Evolutionary conservation across 2,888 invertebrate genomes (phyloP).

Genomic region (Nematopogon swammerdamellus): DNA sequence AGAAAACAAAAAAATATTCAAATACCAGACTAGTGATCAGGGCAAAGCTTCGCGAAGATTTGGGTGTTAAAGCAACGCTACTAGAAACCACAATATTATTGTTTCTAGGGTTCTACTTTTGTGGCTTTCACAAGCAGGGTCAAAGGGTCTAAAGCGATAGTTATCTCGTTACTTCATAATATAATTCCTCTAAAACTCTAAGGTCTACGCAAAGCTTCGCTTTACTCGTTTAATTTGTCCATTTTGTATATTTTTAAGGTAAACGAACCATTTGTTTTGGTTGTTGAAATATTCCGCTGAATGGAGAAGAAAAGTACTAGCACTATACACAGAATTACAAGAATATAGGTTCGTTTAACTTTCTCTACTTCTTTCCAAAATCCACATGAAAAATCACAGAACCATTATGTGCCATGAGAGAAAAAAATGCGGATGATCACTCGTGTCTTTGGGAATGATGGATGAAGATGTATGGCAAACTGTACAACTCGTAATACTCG

Average conservation of each 20-base stretch:
- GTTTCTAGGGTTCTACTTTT: background rate
- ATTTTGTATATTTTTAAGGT: background rate
- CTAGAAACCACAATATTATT: constrained; percentile 12
- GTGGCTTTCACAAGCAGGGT: constrained; percentile 1
- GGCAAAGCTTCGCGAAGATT: constrained; percentile 36
- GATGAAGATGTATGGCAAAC: background rate
- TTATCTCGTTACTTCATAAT: background rate
- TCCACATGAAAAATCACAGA: background rate
- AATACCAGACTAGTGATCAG: constrained; percentile 9
- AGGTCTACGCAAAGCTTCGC: constrained; percentile 42
- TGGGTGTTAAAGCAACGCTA: constrained; percentile 24
- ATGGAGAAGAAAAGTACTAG: no score
- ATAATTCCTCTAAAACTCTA: background rate
- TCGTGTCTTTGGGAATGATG: background rate
- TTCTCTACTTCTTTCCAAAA: background rate
- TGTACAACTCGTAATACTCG: background rate
- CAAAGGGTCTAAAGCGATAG: constrained; percentile 30
- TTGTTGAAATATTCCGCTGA: no score
- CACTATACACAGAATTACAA: no score
- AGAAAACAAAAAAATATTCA: constrained; percentile 14
- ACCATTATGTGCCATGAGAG: background rate
- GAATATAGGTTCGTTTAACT: background rate
- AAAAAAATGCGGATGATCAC: background rate
- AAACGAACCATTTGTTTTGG: background rate
- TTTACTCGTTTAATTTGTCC: constrained; percentile 9